Conservation (phyloP, 37 sponge, comb jelly and placozoan genomes). For the Bolinopsis microptera region DNA sequence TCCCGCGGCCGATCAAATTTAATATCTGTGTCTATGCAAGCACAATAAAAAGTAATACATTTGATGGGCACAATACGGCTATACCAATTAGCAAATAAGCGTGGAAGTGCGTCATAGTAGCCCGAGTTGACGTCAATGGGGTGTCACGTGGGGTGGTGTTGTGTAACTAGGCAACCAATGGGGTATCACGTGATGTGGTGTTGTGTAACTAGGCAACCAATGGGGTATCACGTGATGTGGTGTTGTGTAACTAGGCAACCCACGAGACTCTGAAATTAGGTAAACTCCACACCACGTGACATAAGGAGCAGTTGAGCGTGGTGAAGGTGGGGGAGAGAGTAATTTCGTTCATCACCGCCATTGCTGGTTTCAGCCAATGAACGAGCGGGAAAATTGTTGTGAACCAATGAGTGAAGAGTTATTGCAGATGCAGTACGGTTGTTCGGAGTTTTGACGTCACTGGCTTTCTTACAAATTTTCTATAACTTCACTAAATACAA, state of each 20-base stretch:
- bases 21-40: not conserved
- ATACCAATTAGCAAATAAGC: not conserved
- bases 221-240: not conserved
- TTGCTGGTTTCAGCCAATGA: not conserved
- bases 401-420: not conserved
- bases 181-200: not conserved
- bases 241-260: not conserved
- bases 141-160: not conserved
- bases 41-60: not conserved
- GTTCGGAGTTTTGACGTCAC: no score
- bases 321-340: not conserved
- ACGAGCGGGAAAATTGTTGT: not conserved
- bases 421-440: no score
- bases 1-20: no score
- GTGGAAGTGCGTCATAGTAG: slow-evolving; percentile 2
- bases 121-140: not conserved
- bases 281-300: not conserved
- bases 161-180: not conserved
- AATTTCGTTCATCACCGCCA: not conserved
- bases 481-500: no score
- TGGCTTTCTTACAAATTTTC: no score
- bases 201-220: not conserved
- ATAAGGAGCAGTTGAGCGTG: not conserved
- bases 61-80: not conserved
- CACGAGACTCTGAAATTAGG: not conserved